Evolutionary conservation across 2,888 invertebrate species (phyloP).

Genomic region (Hecatera dysodea): DNA sequence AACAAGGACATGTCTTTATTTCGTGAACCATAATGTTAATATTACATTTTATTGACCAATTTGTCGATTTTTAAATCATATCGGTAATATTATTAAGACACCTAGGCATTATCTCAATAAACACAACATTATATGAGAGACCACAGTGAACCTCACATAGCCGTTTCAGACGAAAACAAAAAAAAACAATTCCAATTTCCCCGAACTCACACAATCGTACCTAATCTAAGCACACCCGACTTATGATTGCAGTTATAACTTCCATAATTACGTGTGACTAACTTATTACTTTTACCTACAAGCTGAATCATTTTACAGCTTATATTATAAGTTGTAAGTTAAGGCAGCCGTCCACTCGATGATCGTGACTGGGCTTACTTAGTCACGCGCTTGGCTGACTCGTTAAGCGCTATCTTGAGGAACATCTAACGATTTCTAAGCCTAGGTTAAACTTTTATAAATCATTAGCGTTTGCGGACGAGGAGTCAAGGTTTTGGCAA

Average conservation of each 20-base stretch:
- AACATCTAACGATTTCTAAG: slow-evolving; percentile 72
- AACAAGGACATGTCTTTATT: not conserved
- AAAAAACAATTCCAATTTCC: slow-evolving; percentile 29
- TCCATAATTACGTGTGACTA: slow-evolving; percentile 56
- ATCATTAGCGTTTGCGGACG: slow-evolving; percentile 44
- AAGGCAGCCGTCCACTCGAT: slow-evolving; percentile 55
- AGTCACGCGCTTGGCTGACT: slow-evolving; percentile 81
- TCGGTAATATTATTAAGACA: not conserved
- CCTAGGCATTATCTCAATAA: not conserved
- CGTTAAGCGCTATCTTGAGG: slow-evolving; percentile 78
- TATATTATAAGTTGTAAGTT: slow-evolving; percentile 59
- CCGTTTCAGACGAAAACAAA: slow-evolving; percentile 16
- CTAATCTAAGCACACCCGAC: slow-evolving; percentile 28
- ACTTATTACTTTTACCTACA: slow-evolving; percentile 53
- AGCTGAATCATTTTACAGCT: slow-evolving; percentile 62
- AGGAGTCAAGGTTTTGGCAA: slow-evolving; percentile 47
- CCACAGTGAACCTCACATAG: not conserved
- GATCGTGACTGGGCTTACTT: slow-evolving; percentile 84
- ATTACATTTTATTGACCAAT: not conserved
- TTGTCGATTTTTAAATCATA: too few species aligned
- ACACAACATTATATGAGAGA: not conserved
- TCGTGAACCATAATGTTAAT: not conserved
- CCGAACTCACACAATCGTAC: slow-evolving; percentile 31
- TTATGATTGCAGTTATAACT: slow-evolving; percentile 31
- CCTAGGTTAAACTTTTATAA: slow-evolving; percentile 54